A percentile compares a stretch with the other conserved stretches of the same genome.
Conservation (phyloP, 2,797 vertebrate genomes). For the Anomalospiza imberbis region DNA sequence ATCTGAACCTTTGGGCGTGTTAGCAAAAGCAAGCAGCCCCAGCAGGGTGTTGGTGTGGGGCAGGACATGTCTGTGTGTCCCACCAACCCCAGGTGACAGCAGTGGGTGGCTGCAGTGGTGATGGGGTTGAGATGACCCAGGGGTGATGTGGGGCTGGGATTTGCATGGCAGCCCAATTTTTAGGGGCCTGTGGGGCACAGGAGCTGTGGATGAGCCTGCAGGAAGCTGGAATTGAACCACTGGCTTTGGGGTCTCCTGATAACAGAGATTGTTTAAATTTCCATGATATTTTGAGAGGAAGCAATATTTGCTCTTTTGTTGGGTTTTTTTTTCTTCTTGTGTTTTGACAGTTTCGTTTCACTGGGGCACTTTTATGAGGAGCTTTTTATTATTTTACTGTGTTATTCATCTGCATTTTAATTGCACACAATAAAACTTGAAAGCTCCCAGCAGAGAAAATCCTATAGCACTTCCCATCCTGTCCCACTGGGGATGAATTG, state of each 20-base stretch:
- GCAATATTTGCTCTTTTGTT: not conserved
- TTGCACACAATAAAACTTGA: conserved; percentile 57
- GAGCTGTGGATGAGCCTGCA: not conserved
- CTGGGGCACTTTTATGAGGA: conserved; percentile 29
- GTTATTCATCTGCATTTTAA: conserved; percentile 61
- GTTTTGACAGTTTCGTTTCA: conserved; percentile 43
- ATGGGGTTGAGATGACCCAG: not conserved
- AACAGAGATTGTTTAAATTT: conserved; percentile 17
- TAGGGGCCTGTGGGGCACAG: not conserved
- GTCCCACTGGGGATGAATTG: conserved; percentile 32
- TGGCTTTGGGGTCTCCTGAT: not conserved
- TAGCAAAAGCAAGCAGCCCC: not conserved
- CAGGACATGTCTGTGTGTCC: not conserved
- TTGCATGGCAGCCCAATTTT: not conserved
- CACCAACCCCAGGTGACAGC: not conserved
- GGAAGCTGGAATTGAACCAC: not conserved
- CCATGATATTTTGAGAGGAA: conserved; percentile 21
- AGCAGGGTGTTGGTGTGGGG: not conserved
- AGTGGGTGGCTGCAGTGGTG: not conserved
- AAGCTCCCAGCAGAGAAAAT: conserved; percentile 59
- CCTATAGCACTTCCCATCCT: conserved; percentile 33
- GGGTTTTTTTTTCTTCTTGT: not conserved
- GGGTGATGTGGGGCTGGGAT: not conserved
- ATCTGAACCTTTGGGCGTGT: rapidly evolving
- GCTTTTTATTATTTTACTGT: conserved; percentile 54